Conservation (phyloP, 2,113 vertebrate genomes). For the Upupa epops region DNA sequence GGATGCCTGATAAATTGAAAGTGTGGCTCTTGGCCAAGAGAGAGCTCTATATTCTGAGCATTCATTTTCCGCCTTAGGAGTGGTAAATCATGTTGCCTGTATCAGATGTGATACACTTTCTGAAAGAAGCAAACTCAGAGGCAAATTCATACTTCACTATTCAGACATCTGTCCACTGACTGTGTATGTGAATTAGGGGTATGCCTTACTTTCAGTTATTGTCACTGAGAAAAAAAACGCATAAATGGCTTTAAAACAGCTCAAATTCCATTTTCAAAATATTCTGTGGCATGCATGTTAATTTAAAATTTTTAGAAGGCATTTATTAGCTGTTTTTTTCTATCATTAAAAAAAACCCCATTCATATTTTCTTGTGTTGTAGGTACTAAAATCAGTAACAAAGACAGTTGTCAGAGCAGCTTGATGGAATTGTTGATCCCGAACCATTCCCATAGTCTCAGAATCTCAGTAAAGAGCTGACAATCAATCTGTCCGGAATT, state of each 20-base stretch:
- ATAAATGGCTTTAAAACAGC: not conserved
- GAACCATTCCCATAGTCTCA: not conserved
- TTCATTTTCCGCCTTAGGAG: slow-evolving; percentile 39
- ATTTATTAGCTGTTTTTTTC: not conserved
- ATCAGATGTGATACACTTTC: slow-evolving; percentile 37
- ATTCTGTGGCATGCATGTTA: not conserved
- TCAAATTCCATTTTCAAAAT: slow-evolving; percentile 3
- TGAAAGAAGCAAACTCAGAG: slow-evolving; percentile 28
- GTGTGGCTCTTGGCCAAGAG: slow-evolving; percentile 44
- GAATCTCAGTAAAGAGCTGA: not conserved
- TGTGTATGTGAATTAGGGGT: slow-evolving; percentile 9
- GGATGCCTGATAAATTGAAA: slow-evolving; percentile 58
- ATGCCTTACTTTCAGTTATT: not conserved
- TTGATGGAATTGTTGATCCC: not conserved
- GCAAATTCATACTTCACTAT: slow-evolving; percentile 1
- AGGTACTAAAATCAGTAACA: not conserved
- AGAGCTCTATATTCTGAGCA: not conserved
- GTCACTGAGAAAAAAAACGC: not conserved
- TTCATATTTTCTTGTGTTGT: not conserved
- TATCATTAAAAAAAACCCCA: not conserved
- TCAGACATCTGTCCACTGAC: not conserved
- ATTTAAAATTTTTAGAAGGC: not conserved
- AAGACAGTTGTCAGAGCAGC: not conserved
- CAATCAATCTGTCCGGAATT: not conserved
- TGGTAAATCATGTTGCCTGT: not conserved